These are phyloP conservation scores for Eupeodes latifasciatus DNA, from an alignment of 2,888 invertebrate species.

Conservation along the genomic window DNA sequence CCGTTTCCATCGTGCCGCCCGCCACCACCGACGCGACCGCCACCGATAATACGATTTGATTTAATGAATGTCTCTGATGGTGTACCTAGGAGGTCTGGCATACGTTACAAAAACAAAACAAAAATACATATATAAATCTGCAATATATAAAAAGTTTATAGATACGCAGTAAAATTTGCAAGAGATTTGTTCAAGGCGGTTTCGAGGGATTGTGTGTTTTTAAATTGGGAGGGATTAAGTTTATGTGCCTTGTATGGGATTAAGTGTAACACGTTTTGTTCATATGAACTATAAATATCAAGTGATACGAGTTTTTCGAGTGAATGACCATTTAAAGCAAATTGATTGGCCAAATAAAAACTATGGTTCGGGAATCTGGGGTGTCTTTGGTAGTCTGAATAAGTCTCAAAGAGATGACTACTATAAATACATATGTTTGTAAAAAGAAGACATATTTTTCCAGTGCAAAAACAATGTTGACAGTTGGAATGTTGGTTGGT, in stretches of 20 bases:
- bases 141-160: constrained; percentile 12
- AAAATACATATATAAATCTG: constrained; percentile 52
- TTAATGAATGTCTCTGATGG: constrained; percentile 42
- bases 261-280: constrained; percentile 64
- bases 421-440: neutral
- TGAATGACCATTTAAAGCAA: constrained; percentile 70
- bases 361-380: constrained; percentile 4
- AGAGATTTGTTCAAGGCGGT: constrained; percentile 52
- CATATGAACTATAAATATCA: constrained; percentile 47
- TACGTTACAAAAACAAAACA: constrained; percentile 24
- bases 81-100: neutral
- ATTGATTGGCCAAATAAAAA: constrained; percentile 51
- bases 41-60: constrained; percentile 60
- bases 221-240: constrained; percentile 26
- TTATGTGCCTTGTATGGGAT: constrained; percentile 52
- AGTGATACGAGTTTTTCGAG: constrained; percentile 46
- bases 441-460: neutral
- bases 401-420: neutral
- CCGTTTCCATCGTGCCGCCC: neutral
- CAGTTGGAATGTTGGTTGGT: constrained; percentile 15
- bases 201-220: constrained; percentile 44
- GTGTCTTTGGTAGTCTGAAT: constrained; percentile 18
- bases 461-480: neutral
- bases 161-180: constrained; percentile 41
- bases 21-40: neutral